Evolutionary conservation across 1,140 invertebrate species (phyloP).

Genomic region (Drosophila azteca): DNA sequence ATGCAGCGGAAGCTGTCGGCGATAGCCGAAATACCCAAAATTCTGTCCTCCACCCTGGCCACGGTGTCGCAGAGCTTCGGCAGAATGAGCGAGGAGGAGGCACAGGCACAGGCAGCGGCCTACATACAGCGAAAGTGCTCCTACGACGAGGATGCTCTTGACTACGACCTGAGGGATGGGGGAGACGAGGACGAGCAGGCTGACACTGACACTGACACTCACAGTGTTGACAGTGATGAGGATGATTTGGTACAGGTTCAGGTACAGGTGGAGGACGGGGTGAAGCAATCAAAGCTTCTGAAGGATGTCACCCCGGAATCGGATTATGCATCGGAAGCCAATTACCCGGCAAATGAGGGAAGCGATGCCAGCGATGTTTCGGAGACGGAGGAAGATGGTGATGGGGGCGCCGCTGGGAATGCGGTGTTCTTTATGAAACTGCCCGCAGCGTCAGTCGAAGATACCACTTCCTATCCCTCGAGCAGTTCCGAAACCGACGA

Average conservation of each 20-base stretch:
- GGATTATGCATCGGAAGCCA: conserved; percentile 83
- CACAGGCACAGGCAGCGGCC: conserved; percentile 10
- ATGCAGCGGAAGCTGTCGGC: conserved; percentile 80
- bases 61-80: conserved; percentile 79
- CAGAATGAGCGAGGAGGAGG: conserved; percentile 48
- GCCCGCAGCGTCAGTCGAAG: conserved; percentile 39
- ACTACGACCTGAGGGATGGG: conserved; percentile 64
- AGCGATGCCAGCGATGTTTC: conserved; percentile 44
- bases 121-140: conserved; percentile 66
- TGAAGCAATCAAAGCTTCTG: conserved; percentile 56
- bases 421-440: conserved; percentile 63
- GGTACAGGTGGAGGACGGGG: conserved; percentile 14
- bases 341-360: conserved; percentile 72
- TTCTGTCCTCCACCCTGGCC: conserved; percentile 77
- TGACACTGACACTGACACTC: conserved; percentile 22
- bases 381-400: conserved; percentile 17
- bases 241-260: conserved; percentile 47
- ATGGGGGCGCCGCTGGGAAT: conserved; percentile 10
- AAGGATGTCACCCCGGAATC: conserved; percentile 81
- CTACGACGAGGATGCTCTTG: conserved; percentile 78
- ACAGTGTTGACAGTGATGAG: conserved; percentile 16
- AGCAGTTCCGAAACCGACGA: conserved; percentile 15
- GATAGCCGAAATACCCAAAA: conserved; percentile 82
- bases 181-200: not conserved
- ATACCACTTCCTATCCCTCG: not conserved